Percentiles rank a stretch among this genome's conserved stretches.
These are phyloP conservation scores for Phylloscopus trochiloides DNA, from an alignment of 2,113 vertebrate genomes.

Conservation along the genomic window DNA sequence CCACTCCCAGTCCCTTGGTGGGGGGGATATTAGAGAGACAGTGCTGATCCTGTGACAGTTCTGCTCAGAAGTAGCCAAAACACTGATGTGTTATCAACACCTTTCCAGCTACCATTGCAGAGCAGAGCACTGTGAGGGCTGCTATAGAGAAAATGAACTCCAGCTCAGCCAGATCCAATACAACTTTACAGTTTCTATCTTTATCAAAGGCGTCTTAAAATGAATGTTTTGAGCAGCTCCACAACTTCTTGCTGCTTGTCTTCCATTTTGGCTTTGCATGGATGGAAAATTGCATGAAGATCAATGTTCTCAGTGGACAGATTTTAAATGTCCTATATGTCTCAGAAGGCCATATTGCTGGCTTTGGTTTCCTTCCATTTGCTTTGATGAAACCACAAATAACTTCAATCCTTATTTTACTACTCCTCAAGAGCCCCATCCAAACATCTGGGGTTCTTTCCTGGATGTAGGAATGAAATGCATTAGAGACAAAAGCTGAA, in stretches of 20 bases:
- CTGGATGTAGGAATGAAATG: background rate
- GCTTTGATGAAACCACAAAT: background rate
- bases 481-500: background rate
- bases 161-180: background rate
- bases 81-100: background rate
- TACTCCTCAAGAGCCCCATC: background rate
- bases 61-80: background rate
- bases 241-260: background rate
- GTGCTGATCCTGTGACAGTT: background rate
- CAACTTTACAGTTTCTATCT: background rate
- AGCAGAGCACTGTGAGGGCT: too few species aligned
- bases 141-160: background rate
- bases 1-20: too few species aligned
- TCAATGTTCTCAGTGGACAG: rapidly evolving
- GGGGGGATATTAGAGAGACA: background rate
- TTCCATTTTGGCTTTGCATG: background rate
- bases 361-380: background rate
- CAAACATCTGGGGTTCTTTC: background rate
- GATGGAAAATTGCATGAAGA: background rate
- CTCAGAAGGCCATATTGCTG: background rate
- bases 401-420: background rate
- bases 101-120: background rate
- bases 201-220: background rate
- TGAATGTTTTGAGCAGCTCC: background rate
- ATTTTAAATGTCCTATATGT: background rate